A percentile compares a stretch with the other conserved stretches of the same genome.
These are phyloP conservation scores for Heteropelma amictum DNA, from an alignment of 2,888 invertebrate genomes.

Conservation along the genomic window DNA sequence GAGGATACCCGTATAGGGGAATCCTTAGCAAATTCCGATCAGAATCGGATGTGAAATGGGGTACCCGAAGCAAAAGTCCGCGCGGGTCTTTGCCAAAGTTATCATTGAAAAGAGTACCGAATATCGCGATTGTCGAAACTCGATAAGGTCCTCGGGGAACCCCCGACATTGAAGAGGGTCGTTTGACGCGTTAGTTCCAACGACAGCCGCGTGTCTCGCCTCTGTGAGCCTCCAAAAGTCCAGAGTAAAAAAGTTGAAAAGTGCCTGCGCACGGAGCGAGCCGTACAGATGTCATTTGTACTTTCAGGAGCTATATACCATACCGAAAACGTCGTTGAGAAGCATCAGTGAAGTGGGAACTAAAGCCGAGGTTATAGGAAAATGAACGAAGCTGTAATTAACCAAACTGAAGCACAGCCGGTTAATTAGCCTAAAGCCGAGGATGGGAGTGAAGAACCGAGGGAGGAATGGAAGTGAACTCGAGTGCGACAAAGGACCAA, in stretches of 20 bases:
- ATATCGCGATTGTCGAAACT: no score
- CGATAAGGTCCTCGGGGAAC: no score
- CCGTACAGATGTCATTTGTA: not conserved
- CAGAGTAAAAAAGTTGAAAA: not conserved
- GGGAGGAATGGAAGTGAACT: not conserved
- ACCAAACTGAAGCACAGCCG: conserved; percentile 9
- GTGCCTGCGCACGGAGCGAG: not conserved
- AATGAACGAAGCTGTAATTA: conserved; percentile 39
- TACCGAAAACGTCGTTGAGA: not conserved
- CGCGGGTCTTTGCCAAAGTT: no score
- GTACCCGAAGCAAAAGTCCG: no score
- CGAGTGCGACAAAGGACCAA: not conserved
- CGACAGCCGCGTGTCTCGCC: no score
- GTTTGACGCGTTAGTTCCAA: no score
- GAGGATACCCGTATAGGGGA: no score
- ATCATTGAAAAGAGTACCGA: no score
- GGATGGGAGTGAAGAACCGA: not conserved
- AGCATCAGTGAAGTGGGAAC: not conserved
- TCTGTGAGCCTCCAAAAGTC: not conserved
- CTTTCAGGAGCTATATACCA: not conserved
- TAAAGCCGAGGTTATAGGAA: conserved; percentile 16
- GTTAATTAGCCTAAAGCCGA: conserved; percentile 42
- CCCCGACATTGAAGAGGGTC: no score
- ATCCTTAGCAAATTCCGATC: no score
- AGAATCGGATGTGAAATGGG: no score